Evolutionary conservation across 2,888 invertebrate genomes (phyloP).

Genomic region (Callyntrura guangdongensis): DNA sequence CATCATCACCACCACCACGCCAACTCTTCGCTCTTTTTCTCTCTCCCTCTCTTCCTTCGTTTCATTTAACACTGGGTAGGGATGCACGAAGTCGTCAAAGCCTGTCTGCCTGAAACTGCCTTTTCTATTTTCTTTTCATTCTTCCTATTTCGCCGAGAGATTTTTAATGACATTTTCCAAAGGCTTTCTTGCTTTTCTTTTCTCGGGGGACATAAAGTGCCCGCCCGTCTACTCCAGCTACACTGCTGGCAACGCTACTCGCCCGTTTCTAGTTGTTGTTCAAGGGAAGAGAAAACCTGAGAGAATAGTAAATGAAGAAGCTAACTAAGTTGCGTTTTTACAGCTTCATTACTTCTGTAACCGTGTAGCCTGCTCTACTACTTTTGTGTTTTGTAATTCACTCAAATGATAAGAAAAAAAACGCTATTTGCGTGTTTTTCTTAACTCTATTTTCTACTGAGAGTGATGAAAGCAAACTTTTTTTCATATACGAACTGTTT

Average conservation of each 20-base stretch:
- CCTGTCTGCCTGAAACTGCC: not conserved
- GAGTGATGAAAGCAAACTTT: not conserved
- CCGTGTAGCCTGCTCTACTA: not conserved
- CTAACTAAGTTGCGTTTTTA: not conserved
- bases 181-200: conserved; percentile 21
- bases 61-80: conserved; percentile 19
- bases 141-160: conserved; percentile 34
- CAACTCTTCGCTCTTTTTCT: not conserved
- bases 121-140: conserved; percentile 26
- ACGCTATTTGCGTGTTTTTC: not conserved
- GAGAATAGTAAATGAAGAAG: conserved; percentile 22
- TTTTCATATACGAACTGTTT: not conserved
- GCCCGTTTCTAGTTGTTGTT: not conserved
- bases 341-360: not conserved
- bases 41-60: not conserved
- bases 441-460: not conserved
- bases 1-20: not conserved
- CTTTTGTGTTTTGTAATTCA: too few relatives aligned
- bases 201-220: conserved; percentile 41
- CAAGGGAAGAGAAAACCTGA: not conserved
- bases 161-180: conserved; percentile 57
- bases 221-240: not conserved
- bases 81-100: not conserved
- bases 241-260: not conserved
- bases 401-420: not conserved